A percentile compares a stretch with the other conserved stretches of the same genome.
These are phyloP conservation scores for Uropetala carovei DNA, from an alignment of 2,888 invertebrate species.

Conservation along the genomic window DNA sequence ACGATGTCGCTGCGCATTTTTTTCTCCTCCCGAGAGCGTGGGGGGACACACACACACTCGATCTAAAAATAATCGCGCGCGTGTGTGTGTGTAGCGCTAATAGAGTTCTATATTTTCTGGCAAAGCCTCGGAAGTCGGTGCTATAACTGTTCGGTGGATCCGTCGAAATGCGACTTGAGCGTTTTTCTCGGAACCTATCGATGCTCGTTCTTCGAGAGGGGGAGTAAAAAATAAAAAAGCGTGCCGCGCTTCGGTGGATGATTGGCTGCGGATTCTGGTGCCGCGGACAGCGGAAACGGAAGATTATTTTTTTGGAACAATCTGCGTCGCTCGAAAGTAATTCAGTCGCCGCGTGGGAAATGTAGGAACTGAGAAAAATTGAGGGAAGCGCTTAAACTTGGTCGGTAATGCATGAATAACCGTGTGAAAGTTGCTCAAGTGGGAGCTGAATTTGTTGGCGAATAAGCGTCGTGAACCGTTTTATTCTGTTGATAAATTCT, in stretches of 20 bases:
- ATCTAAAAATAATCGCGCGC: background rate
- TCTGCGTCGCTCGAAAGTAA: too few species aligned
- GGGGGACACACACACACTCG: background rate
- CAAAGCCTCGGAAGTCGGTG: constrained; percentile 21
- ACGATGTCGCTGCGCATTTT: background rate
- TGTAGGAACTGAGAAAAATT: too few species aligned
- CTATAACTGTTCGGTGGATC: background rate
- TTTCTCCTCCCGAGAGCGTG: background rate
- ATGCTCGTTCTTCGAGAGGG: background rate
- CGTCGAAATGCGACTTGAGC: background rate
- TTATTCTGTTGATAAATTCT: too few species aligned
- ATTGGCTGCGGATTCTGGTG: background rate
- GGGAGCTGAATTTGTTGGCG: too few species aligned
- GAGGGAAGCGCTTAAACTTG: too few species aligned
- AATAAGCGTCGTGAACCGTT: too few species aligned
- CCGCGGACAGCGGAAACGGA: background rate
- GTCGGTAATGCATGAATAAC: too few species aligned
- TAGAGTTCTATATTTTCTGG: constrained; percentile 29
- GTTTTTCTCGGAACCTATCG: constrained; percentile 3
- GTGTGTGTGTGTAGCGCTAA: constrained; percentile 11
- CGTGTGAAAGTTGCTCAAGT: too few species aligned
- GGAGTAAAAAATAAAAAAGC: background rate
- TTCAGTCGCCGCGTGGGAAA: too few species aligned
- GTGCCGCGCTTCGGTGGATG: background rate
- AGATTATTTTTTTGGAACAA: too few species aligned